Evolutionary conservation across 1,140 invertebrate genomes (phyloP), one percentile per base, ranked within the genome.

Genomic region (Chymomyza costata): DNA sequence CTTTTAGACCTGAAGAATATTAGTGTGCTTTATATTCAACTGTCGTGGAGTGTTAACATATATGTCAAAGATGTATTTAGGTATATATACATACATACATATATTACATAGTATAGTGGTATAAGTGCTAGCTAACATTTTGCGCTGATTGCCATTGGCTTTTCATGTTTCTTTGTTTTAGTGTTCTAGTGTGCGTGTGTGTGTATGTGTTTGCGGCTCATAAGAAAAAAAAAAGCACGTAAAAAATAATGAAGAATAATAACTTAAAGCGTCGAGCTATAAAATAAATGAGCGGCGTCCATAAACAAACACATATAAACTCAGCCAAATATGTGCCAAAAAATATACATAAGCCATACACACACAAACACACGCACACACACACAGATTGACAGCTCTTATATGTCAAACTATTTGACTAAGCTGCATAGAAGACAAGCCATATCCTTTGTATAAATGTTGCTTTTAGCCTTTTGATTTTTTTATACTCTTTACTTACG

Each of bases 231-330:
- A 17, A 40, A 19, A 47, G 65, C 52, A 53, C 41, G 73, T 78
- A 67, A 78, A 80, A 81, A 73, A 78, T 78, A 78, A 78, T 78
- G 73, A 78, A 80, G 73, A 78, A 55, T 73, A 78, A 78, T 78
- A 78, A 80, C 73, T 78, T 78, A 80, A 78, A 78, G 73, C 74
- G 73, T 51, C 64, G 67, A 59, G 58, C 73, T 71, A 78, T 78
- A 80, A 78, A 78, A 81, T 73, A 78, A 78, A 78, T 80, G 73
- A 78, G 70, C 63, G 63, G n/a, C 10, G 1, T 21, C 21, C 18
- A 17, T 14, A 28, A 16, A 40, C 58, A 62, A 30, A 53, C 59
- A 19, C 16, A 49, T 51, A 50, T 64, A 56, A 64, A 56, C 50
- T 64, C 43, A 48, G 40, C 55, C 50, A 51, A 64, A 64, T 56